phyloP scores from a whole-genome alignment of 2,797 vertebrate species.

The Acestrorhynchus altus region DNA sequence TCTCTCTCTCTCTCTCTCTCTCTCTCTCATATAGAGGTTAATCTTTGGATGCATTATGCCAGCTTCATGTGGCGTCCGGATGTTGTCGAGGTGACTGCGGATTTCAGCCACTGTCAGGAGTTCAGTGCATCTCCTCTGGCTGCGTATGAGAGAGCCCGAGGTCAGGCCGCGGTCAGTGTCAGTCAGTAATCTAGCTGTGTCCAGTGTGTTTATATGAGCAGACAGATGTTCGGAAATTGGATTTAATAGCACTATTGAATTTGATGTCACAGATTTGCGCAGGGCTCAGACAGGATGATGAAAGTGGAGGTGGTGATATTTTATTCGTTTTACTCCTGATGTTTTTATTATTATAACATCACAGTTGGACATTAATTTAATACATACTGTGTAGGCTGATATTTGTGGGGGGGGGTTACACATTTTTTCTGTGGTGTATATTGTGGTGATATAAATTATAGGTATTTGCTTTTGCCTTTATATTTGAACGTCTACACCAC shows the following conservation, averaged over 20 bases:
- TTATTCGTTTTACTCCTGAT: not conserved
- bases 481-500: too few species aligned
- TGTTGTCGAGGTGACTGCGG: not conserved
- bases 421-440: too few species aligned
- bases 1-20: not conserved
- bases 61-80: constrained; percentile 29
- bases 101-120: constrained; percentile 18
- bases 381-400: too few species aligned
- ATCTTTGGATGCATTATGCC: too few species aligned
- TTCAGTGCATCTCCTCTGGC: not conserved
- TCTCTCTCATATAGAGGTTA: constrained; percentile 28
- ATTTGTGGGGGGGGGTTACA: too few species aligned
- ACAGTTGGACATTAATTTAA: too few species aligned
- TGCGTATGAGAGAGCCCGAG: not conserved
- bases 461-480: too few species aligned
- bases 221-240: constrained; percentile 45
- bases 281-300: not conserved
- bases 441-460: too few species aligned
- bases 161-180: constrained; percentile 10
- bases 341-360: not conserved
- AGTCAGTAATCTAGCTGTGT: constrained; percentile 22
- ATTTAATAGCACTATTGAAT: constrained; percentile 17
- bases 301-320: not conserved
- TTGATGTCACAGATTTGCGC: constrained; percentile 1
- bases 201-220: constrained; percentile 9